A percentile compares a stretch with the other conserved stretches of the same genome.
Conservation (phyloP, 2,113 vertebrate species). For the Trichechus manatus region DNA sequence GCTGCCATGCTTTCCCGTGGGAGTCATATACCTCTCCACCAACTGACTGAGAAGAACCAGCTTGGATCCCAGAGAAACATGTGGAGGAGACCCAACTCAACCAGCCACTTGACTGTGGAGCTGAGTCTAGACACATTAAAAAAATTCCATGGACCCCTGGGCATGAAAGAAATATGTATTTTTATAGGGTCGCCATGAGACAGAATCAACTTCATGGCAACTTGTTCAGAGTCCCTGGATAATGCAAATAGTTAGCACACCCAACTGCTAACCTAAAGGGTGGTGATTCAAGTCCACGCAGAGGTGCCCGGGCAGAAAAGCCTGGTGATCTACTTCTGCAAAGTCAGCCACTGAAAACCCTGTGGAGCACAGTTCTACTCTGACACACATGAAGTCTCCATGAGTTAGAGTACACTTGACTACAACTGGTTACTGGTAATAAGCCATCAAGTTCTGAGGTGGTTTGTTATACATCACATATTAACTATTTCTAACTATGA, state of each 20-base stretch:
- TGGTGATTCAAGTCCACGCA: not conserved
- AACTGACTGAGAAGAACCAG: not conserved
- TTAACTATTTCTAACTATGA: not conserved
- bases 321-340: too few relatives aligned
- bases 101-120: not conserved
- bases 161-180: not conserved
- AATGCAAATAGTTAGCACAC: not conserved
- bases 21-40: rapidly evolving
- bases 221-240: not conserved
- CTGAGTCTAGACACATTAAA: not conserved
- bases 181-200: not conserved
- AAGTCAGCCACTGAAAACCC: not conserved
- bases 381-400: not conserved
- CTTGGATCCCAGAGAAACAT: not conserved
- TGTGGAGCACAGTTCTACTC: not conserved
- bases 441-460: not conserved
- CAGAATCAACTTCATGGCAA: not conserved
- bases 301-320: not conserved
- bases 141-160: not conserved
- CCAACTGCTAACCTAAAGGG: not conserved
- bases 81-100: not conserved
- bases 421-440: not conserved
- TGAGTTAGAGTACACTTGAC: not conserved
- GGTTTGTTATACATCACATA: not conserved
- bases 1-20: not conserved